phyloP scores from a whole-genome alignment of 2,797 vertebrate genomes.

The Odontamblyopus lacepedii region DNA sequence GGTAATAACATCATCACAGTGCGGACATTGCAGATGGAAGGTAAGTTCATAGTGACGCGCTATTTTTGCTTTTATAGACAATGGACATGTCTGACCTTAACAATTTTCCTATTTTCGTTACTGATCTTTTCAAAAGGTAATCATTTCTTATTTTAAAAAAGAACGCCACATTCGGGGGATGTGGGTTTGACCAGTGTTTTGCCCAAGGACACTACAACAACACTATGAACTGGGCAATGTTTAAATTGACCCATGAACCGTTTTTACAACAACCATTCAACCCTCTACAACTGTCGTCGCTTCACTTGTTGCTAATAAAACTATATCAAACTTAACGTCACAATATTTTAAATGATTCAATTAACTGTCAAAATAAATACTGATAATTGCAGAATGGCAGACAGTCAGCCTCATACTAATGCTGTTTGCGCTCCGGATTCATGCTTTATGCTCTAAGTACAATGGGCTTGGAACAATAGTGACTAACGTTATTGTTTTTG shows the following conservation, averaged over 20 bases:
- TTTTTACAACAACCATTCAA: too few relatives aligned
- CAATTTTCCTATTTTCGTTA: background rate
- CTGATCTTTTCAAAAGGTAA: background rate
- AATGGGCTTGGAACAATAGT: conserved; percentile 50
- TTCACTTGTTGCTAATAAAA: background rate
- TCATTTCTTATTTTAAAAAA: too few relatives aligned
- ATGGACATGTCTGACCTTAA: background rate
- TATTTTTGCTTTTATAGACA: background rate
- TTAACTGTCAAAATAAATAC: background rate
- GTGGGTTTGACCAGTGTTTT: too few relatives aligned
- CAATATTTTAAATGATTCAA: background rate
- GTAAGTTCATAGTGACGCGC: background rate
- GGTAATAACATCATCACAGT: background rate
- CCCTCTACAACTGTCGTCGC: too few relatives aligned
- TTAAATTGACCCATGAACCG: too few relatives aligned
- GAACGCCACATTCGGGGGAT: too few relatives aligned
- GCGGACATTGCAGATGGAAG: background rate
- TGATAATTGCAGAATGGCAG: background rate
- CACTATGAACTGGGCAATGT: too few relatives aligned
- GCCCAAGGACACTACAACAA: too few relatives aligned
- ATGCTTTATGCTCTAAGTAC: conserved; percentile 28
- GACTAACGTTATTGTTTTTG: conserved; percentile 66
- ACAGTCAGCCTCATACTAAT: conserved; percentile 25
- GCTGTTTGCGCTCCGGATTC: conserved; percentile 49
- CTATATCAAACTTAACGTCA: background rate